Base-by-base conservation (phyloP, 2,888 invertebrate species). In the Agonopterix arenella region DNA sequence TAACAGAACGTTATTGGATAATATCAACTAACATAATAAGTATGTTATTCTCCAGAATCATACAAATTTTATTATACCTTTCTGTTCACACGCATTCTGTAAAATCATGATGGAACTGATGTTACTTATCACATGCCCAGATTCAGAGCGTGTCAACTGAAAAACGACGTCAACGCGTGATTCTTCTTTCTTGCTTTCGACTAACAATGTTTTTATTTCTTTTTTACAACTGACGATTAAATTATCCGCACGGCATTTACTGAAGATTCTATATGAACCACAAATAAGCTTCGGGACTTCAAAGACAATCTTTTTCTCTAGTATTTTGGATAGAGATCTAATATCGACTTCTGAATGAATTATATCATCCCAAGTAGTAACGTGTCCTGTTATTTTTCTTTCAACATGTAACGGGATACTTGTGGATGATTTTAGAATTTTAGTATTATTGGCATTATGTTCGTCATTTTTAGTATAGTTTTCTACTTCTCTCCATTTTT, bases 311-410 rank as follows among this genome's bases (percentile, higher is more conserved):
- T 73, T 81, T 60, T 83, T 85, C 57, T 84, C 80, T 11, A 88
- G 63, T 53, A 84, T 76, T 62, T 80, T 86, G 1, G 80, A 76
- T 13, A 88, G 59, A 2, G 78, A 80, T 55, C 79, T 70, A 2
- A 86, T 52, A 54, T 88, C 84, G n/a, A 86, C 70, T 64, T 80
- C 81, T 1, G 86, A 84, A 57, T 78, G 83, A 8, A 84, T 75
- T 42, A 80, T 64, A 37, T 84, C 80, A 52, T 84, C 76, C 83
- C 83, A 82, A 2, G 64, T 73, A 4, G 67, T 66, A 2, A 54
- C 59, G 5, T 54, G 51, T 0, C 66, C 65, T 13, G 61, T 65
- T 0, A 57, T 49, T 59, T 80, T 80, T 18, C 70, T 68, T 41
- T 78, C 74, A 1, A 82, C 67, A 13, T 72, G 73, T 43, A 82